Base-by-base conservation (phyloP, 2,888 invertebrate species). In the Dascillus cervinus region DNA sequence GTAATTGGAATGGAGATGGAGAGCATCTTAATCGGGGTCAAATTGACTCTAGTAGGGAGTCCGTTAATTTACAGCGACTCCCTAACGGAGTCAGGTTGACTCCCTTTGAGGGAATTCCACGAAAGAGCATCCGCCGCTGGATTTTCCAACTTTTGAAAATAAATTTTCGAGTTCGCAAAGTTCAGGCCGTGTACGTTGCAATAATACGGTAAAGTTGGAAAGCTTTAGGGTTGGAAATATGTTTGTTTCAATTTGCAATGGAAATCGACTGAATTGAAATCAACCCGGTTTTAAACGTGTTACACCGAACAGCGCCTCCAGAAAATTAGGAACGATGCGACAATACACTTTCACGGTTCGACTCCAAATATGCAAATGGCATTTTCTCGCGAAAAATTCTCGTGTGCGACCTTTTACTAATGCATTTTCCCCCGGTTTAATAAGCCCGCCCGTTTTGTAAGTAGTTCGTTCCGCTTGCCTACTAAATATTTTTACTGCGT, bases 11-110 rank as follows among this genome's bases (percentile, higher is more conserved):
- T 38, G 41, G 38, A 26, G 33, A 26, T 37, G 33, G 24, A 45
- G 41, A 43, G 44, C 51, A 60, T 63, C 76, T 83, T 79, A 79
- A 74, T 80, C 75, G 82, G 86, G 82, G 82, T 88, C 81, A 89
- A 89, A 89, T 89, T 89, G 88, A 89, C 88, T 88, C 88, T 88
- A 89, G 88, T 89, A 89, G 88, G 88, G 88, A 89, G 88, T 88
- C 88, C 85, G 84, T 85, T 75, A 75, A 65, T 72, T 71, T 72
- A 71, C 72, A 80, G 82, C 76, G 88, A 87, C 88, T 89, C 88
- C 88, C 87, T 88, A 88, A 88, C 87, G 85, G 87, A 87, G 88
- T 89, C 88, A 88, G 87, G 85, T 88, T 88, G 87, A 88, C 82
- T 82, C 86, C 83, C 77, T 77, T 68, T 79, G 80, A 77, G 77